Evolutionary conservation across 2,888 invertebrate genomes (phyloP).

Genomic region (Apamea monoglypha): DNA sequence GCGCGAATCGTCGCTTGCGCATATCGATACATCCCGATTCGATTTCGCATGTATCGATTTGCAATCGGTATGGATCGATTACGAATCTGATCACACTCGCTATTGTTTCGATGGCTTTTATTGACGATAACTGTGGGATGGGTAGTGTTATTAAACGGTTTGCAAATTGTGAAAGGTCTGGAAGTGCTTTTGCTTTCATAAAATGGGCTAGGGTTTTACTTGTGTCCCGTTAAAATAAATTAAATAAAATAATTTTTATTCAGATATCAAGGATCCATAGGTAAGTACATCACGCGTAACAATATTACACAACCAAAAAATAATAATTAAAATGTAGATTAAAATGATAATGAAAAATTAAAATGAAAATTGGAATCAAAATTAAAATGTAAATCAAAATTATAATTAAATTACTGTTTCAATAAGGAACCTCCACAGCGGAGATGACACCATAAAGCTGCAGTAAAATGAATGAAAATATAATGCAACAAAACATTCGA

Average conservation of each 20-base stretch:
- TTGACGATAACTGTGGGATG: conserved; percentile 58
- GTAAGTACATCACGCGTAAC: too few relatives aligned
- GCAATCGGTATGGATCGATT: conserved; percentile 71
- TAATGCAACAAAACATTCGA: neutral
- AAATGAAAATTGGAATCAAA: too few relatives aligned
- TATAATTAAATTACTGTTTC: too few relatives aligned
- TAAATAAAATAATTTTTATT: too few relatives aligned
- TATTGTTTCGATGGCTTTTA: conserved; percentile 73
- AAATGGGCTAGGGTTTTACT: neutral
- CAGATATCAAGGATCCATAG: too few relatives aligned
- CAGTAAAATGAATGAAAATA: neutral
- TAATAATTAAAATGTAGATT: too few relatives aligned
- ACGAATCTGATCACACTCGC: conserved; percentile 74
- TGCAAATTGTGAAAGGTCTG: neutral
- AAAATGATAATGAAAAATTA: too few relatives aligned
- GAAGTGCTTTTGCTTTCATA: neutral
- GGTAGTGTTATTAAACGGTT: conserved; percentile 50
- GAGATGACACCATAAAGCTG: too few relatives aligned
- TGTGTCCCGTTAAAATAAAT: too few relatives aligned
- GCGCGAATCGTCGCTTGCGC: conserved; percentile 27
- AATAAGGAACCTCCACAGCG: too few relatives aligned
- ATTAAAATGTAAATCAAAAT: too few relatives aligned
- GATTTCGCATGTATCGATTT: conserved; percentile 69
- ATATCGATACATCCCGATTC: conserved; percentile 45
- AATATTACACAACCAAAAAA: too few relatives aligned